Evolutionary conservation across 2,888 invertebrate genomes (phyloP).

Genomic region (Nowickia ferox): DNA sequence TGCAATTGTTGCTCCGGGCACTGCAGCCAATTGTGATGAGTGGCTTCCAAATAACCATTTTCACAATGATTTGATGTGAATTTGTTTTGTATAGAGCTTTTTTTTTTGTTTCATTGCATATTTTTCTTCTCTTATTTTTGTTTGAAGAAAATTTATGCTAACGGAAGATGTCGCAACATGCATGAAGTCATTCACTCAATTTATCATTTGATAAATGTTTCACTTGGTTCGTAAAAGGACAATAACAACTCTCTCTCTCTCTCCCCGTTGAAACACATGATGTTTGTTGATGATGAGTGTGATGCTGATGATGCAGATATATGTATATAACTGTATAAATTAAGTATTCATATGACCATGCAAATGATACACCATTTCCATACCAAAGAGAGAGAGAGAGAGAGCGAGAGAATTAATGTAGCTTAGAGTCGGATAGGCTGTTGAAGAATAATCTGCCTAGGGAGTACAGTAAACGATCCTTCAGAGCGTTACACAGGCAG

Average conservation of each 20-base stretch:
- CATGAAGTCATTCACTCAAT: conserved; percentile 83
- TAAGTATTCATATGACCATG: conserved; percentile 51
- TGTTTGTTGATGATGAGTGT: conserved; percentile 52
- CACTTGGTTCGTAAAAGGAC: conserved; percentile 64
- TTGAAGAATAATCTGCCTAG: too few relatives aligned
- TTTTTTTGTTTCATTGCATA: conserved; percentile 2
- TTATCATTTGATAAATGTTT: conserved; percentile 83
- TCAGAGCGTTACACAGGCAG: too few relatives aligned
- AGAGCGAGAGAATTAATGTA: too few relatives aligned
- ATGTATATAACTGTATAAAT: conserved; percentile 60
- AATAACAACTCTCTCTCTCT: conserved; percentile 48
- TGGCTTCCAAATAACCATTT: conserved; percentile 56
- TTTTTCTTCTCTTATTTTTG: background rate
- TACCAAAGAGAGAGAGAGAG: background rate
- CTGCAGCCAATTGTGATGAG: conserved; percentile 76
- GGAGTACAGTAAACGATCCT: too few relatives aligned
- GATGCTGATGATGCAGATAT: conserved; percentile 49
- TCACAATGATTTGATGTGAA: conserved; percentile 38
- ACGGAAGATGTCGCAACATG: conserved; percentile 79
- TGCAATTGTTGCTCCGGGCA: conserved; percentile 73
- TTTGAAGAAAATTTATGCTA: conserved; percentile 57
- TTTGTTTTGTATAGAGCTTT: conserved; percentile 28
- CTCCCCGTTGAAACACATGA: conserved; percentile 48
- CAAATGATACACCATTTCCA: conserved; percentile 43
- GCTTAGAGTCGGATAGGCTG: too few relatives aligned